Percentiles rank a stretch among this genome's conserved stretches.
These are phyloP conservation scores for Mormyrops boulengeri DNA, from an alignment of 2,797 vertebrate species.

Conservation along the genomic window DNA sequence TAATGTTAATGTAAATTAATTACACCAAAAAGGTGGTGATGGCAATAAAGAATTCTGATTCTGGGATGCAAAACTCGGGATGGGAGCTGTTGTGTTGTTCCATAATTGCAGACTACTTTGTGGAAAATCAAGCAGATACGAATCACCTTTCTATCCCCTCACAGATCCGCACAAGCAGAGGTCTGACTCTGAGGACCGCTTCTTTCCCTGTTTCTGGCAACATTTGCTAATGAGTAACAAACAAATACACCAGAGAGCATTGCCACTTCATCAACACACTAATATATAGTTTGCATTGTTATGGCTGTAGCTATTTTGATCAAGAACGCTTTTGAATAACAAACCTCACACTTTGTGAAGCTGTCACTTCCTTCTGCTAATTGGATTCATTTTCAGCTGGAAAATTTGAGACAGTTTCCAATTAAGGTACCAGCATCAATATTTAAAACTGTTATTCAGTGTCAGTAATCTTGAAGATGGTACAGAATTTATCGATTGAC, in stretches of 20 bases:
- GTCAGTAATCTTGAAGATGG: neutral
- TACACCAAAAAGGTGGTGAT: neutral
- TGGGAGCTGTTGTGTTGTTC: neutral
- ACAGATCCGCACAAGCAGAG: neutral
- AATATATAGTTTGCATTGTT: neutral
- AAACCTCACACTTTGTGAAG: neutral
- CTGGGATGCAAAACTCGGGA: neutral
- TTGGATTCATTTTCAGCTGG: neutral
- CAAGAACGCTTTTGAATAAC: neutral
- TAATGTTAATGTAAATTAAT: neutral
- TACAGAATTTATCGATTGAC: neutral
- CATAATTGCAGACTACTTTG: neutral
- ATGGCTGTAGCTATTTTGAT: neutral
- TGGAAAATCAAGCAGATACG: neutral
- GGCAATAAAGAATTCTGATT: neutral
- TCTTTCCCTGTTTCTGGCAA: neutral
- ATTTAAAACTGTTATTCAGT: neutral
- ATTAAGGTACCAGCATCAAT: neutral
- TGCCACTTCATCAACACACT: neutral
- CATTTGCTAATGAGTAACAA: neutral
- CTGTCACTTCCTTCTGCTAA: neutral
- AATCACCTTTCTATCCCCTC: neutral
- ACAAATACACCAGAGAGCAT: neutral
- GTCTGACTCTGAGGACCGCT: neutral
- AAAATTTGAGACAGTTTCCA: neutral